A percentile compares a stretch with the other conserved stretches of the same genome.
These are phyloP conservation scores for Camptogramma bilineatum DNA, from an alignment of 2,888 invertebrate species.

Conservation along the genomic window DNA sequence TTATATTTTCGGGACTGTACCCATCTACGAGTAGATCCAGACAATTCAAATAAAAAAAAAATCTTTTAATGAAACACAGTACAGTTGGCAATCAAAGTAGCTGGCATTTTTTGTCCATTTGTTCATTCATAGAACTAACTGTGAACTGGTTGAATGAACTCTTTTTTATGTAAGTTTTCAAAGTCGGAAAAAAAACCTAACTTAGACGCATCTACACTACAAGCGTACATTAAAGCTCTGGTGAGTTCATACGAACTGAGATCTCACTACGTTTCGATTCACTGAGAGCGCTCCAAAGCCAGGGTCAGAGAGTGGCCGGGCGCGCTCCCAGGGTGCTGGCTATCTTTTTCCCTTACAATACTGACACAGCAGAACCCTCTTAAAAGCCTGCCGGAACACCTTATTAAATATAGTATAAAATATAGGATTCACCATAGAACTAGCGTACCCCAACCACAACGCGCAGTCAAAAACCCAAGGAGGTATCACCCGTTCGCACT, in stretches of 20 bases:
- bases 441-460: constrained; percentile 97
- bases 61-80: too few relatives aligned
- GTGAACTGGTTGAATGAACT: neutral
- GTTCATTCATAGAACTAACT: too few relatives aligned
- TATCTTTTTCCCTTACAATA: constrained; percentile 85
- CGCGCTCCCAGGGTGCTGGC: constrained; percentile 84
- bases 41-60: too few relatives aligned
- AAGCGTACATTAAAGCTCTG: constrained; percentile 68
- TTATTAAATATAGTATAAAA: constrained; percentile 98
- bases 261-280: constrained; percentile 72
- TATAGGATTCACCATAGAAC: constrained; percentile 97
- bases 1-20: too few relatives aligned
- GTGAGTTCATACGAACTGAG: constrained; percentile 74
- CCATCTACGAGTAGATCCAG: too few relatives aligned
- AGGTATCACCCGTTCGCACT: constrained; percentile 91
- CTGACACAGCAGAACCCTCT: constrained; percentile 92
- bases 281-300: constrained; percentile 81
- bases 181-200: constrained; percentile 20
- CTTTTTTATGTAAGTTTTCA: neutral
- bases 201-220: constrained; percentile 46
- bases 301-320: constrained; percentile 77
- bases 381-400: constrained; percentile 95
- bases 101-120: too few relatives aligned
- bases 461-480: constrained; percentile 94
- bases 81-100: too few relatives aligned